Conservation (phyloP, 2,113 vertebrate genomes). For the Tachysurus fulvidraco region DNA sequence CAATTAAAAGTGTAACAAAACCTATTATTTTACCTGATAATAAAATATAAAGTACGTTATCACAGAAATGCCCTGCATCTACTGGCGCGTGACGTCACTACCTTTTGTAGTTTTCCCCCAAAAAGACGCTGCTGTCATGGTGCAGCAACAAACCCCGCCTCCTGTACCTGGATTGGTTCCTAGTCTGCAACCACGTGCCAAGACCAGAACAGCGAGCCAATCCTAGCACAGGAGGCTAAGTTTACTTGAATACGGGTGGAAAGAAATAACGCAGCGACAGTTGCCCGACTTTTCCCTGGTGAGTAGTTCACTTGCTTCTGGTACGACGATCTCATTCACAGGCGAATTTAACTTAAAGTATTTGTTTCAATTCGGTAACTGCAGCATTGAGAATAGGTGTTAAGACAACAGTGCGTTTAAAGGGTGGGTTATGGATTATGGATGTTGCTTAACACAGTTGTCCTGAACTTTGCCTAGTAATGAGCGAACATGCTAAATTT, state of each 20-base stretch:
- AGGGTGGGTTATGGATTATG: neutral
- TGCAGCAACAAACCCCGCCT: neutral
- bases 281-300: constrained; percentile 58
- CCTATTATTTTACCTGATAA: neutral
- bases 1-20: neutral
- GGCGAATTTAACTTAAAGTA: neutral
- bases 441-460: constrained; percentile 2
- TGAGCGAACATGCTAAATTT: neutral
- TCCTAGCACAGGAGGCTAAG: neutral
- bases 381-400: neutral
- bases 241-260: constrained; percentile 28
- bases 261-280: constrained; percentile 18
- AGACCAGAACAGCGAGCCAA: neutral
- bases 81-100: neutral
- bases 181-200: neutral
- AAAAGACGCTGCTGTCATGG: neutral
- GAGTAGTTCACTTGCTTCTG: constrained; percentile 52
- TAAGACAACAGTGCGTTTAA: too few species aligned
- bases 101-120: too few species aligned
- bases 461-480: neutral
- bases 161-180: neutral
- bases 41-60: neutral
- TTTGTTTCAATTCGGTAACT: neutral
- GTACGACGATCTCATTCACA: neutral
- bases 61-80: neutral